Evolutionary conservation across 2,797 vertebrate genomes (phyloP), one percentile per base, ranked within the genome.

Genomic region (Coranthus polyacanthus): DNA sequence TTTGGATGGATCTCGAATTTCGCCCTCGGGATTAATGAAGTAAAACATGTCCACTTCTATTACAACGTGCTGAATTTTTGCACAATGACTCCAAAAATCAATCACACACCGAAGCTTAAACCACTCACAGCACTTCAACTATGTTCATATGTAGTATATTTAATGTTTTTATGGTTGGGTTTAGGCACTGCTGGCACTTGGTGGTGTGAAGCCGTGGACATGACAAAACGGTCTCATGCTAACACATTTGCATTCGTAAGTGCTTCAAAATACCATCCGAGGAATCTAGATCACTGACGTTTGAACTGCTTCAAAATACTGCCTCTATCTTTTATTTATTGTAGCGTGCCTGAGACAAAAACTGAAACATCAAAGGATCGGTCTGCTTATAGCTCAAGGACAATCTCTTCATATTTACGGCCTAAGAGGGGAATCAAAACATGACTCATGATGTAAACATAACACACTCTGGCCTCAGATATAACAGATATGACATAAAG

Each of bases 211-310:
- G 64, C 66, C 71, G 68, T 64, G 72, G 77, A 73, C 73, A 71
- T 71, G 72, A 78, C 79, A 77, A 73, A 84, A 76, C 67, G 54
- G 2, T 3, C 38, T 37, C 37, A 46, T 24, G 66, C 57, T 46
- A 57, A 47, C 36, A 74, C 46, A 41, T 15, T 57, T 41, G 22
- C 56, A 41, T 15, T 71, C 61, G 53, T 29, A 32, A 74, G 45
- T 29, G 58, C 49, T 53, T 43, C 39, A 47, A 66, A 75, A 60
- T 6, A 13, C 8, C 5, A 26, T 52, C 44, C 12, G 13, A 62
- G 24, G 45, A 46, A 60, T 61, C 38, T 13, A 45, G n/a, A 9
- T 13, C 32, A 69, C 9, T 52, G 68, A 63, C 45, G 5, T 62
- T 62, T n/a, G n/a, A n/a, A n/a, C n/a, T n/a, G n/a, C 26, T 50